Evolutionary conservation across 2,888 invertebrate genomes (phyloP).

Genomic region (Caenorhabditis panamensis): DNA sequence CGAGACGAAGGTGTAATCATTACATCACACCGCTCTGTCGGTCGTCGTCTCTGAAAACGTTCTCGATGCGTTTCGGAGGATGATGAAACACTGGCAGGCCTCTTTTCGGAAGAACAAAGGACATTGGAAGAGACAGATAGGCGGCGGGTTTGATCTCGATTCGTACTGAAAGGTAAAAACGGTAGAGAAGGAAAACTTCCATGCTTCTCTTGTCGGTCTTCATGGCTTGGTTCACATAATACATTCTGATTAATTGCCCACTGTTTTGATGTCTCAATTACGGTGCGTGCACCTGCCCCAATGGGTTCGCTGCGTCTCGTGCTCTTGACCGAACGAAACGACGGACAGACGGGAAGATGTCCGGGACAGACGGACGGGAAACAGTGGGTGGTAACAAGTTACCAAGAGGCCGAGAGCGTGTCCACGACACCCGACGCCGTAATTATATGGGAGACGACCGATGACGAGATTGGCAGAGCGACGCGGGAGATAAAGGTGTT

Average conservation of each 20-base stretch:
- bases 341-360: conserved; percentile 2
- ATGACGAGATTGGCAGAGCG: no score
- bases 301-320: not conserved
- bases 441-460: not conserved
- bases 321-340: not conserved
- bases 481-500: not conserved
- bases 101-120: conserved; percentile 3
- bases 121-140: not conserved
- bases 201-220: not conserved
- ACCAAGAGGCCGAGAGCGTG: not conserved
- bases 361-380: conserved; percentile 2
- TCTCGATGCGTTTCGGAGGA: not conserved
- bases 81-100: not conserved
- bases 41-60: not conserved
- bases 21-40: not conserved
- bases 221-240: not conserved
- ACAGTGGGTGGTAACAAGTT: not conserved
- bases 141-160: not conserved
- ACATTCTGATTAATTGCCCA: conserved; percentile 6
- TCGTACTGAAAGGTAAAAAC: not conserved
- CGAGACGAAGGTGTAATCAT: not conserved
- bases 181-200: not conserved
- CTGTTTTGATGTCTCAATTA: not conserved
- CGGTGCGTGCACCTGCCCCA: conserved; percentile 13
- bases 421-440: conserved; percentile 1